These are phyloP conservation scores for Hypena proboscidalis DNA, from an alignment of 2,888 invertebrate genomes.

Conservation along the genomic window DNA sequence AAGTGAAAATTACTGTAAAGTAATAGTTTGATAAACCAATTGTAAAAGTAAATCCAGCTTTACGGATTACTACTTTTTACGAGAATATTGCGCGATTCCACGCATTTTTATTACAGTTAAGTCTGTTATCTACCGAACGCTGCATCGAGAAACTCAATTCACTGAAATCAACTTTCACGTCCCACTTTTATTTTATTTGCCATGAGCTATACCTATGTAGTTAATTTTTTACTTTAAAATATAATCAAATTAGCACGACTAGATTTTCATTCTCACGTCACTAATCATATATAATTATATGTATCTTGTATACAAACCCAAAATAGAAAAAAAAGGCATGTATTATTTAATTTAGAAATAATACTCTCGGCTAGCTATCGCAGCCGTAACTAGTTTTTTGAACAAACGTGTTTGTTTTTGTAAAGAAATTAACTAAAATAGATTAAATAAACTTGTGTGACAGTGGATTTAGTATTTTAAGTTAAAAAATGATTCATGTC, in stretches of 20 bases:
- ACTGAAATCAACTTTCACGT: too few species aligned
- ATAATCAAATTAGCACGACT: too few species aligned
- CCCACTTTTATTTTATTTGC: not conserved
- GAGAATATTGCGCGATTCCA: not conserved
- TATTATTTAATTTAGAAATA: too few species aligned
- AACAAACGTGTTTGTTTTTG: not conserved
- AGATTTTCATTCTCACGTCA: too few species aligned
- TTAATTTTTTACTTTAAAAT: too few species aligned
- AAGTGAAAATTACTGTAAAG: not conserved
- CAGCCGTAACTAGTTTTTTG: too few species aligned
- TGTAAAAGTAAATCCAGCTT: not conserved
- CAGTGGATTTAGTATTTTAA: not conserved
- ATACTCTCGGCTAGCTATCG: too few species aligned
- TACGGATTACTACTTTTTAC: constrained; percentile 1
- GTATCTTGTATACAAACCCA: too few species aligned
- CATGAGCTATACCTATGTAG: too few species aligned
- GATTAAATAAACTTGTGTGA: not conserved
- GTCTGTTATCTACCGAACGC: too few species aligned
- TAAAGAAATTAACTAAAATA: not conserved
- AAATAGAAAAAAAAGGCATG: too few species aligned
- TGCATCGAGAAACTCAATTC: not conserved
- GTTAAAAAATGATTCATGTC: not conserved
- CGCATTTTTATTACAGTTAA: not conserved
- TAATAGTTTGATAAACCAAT: not conserved
- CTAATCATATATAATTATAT: too few species aligned